Base-by-base conservation (phyloP, 1,140 invertebrate species). In the Brachionus manjavacas region DNA sequence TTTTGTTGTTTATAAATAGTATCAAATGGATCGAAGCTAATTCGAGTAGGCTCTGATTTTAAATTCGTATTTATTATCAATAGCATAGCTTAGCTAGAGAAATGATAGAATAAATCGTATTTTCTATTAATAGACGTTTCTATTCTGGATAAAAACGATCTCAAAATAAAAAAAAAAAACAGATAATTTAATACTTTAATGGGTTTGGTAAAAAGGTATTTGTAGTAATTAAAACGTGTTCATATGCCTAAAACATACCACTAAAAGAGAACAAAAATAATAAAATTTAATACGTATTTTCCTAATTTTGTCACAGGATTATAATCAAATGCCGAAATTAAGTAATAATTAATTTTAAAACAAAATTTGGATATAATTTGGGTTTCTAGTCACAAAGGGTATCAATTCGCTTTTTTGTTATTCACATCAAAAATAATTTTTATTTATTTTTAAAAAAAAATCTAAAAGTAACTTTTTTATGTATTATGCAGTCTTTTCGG, bases 121-220 rank as follows among this genome's bases (percentile, higher is more conserved):
- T 68, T 31, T 68, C 12, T 31, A 39, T 68, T 28, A 12, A 31
- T 28, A 68, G 66, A n/a, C 66, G 25, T 31, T 28, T 68, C 12
- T 39, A 68, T 39, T n/a, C 66, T 31, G 23, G 31, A 39, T 68
- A 68, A n/a, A 68, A 28, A 31, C 23, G 31, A 31, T 25, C 66
- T 68, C 3, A 35, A 35, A 35, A 35, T 3, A 35, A 4, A 31
- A 31, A 23, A 35, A n/a, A 68, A 31, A 28, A 68, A 68, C 66
- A 68, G 66, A 68, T 68, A 68, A 68, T 68, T 31, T 68, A 68
- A 68, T 68, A 68, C 31, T 68, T 68, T 68, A 68, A 68, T 68
- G 66, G 66, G 12, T 39, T 68, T 68, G 31, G 31, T 16, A 68
- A 68, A 39, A 68, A 39, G 66, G 66, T 28, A 68, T 31, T 68